Evolutionary conservation across 2,113 vertebrate genomes (phyloP), one percentile per base, ranked within the genome.

Genomic region (Antennarius striatus): DNA sequence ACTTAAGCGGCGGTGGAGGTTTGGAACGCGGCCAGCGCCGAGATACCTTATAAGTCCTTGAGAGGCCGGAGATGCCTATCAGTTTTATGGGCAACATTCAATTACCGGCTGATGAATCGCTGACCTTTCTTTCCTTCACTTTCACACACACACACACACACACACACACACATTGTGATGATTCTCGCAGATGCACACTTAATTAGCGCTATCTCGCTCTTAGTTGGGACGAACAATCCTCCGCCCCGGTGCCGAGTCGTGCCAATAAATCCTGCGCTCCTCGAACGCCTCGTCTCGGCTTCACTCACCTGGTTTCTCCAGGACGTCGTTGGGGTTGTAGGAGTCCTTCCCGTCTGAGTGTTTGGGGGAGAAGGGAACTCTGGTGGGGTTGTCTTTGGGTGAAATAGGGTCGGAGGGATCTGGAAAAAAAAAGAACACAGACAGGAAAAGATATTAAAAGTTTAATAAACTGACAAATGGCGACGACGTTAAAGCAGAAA

Each of bases 321-420:
- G 56, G 11, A 91, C 85, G 0, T 92, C 89, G 8, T 91, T 90
- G 2, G 67, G 79, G 68, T 89, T 96, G 60, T 64, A 36, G 59
- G 90, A 88, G 64, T 94, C 95, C 85, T 96, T 98, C 67, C 89
- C 90, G 10, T 95, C 95, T 71, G 94, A 50, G 81, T 94, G 89
- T 64, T 94, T 94, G 49, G 96, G 95, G 0, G 93, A 88, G 70
- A 90, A 92, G 14, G 89, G 82, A 7, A 80, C 75, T 89, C 87
- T 94, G 69, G 96, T 97, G 62, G 96, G 94, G 12, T 91, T 91
- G 86, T 94, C 92, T 92, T 93, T 95, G 80, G 93, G 84, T 74
- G 92, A 90, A 77, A 92, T 85, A 10, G 95, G 92, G 6, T 95
- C 95, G 78, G 93, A 92, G 28, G 96, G 95, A 94, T 94, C 97